Percentiles rank a stretch among this genome's conserved stretches.
Conservation (phyloP, 2,113 vertebrate species). For the Passer domesticus region DNA sequence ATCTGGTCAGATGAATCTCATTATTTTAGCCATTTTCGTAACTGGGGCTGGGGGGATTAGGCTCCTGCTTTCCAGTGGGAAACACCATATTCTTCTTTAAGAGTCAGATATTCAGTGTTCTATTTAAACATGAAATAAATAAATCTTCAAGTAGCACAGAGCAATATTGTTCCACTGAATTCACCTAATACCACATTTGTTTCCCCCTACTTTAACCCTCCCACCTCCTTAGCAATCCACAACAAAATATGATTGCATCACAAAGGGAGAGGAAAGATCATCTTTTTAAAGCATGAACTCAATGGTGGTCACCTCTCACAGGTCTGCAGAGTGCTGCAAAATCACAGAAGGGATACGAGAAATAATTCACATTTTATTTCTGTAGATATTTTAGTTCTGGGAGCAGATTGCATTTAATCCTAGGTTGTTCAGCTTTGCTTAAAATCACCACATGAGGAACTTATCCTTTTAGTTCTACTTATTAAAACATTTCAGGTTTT, state of each 20-base stretch:
- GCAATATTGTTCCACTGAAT: background rate
- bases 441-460: background rate
- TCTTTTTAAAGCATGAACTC: background rate
- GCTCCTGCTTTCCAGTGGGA: background rate
- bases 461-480: slow-evolving; percentile 1
- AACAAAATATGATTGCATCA: background rate
- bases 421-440: background rate
- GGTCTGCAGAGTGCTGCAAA: background rate
- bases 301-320: background rate
- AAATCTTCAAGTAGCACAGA: background rate
- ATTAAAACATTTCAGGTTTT: background rate
- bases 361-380: background rate
- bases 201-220: background rate
- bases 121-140: background rate
- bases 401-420: background rate
- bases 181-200: background rate
- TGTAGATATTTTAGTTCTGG: background rate
- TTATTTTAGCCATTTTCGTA: background rate
- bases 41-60: background rate
- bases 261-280: background rate
- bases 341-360: background rate
- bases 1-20: background rate
- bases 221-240: background rate
- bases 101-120: background rate
- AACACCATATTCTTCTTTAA: background rate